Evolutionary conservation across 2,113 vertebrate genomes (phyloP).

Genomic region (Chloebia gouldiae): DNA sequence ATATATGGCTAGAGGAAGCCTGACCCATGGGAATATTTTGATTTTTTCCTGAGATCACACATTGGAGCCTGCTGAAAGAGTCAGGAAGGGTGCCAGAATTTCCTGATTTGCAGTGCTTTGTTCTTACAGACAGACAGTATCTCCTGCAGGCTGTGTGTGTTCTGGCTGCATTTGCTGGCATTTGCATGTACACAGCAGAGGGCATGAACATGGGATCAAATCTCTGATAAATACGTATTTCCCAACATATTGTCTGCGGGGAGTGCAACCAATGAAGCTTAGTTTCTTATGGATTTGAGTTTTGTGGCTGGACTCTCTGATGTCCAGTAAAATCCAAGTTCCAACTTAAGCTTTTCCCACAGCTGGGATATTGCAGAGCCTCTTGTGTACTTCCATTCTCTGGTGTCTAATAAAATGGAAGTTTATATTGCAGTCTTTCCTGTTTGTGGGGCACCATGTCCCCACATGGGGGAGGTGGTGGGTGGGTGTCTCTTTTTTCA

Average conservation of each 20-base stretch:
- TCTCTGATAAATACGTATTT: not conserved
- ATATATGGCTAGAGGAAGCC: not conserved
- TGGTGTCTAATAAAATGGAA: not conserved
- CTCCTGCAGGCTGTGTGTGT: not conserved
- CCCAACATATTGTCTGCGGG: not conserved
- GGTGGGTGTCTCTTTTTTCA: no score
- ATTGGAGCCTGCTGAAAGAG: not conserved
- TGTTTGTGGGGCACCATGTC: not conserved
- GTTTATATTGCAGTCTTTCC: not conserved
- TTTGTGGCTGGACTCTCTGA: not conserved
- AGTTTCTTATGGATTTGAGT: not conserved
- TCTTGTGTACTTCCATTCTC: constrained; percentile 7
- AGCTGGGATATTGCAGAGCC: not conserved
- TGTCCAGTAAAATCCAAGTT: not conserved
- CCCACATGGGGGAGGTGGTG: not conserved
- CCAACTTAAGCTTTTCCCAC: not conserved
- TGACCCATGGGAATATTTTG: constrained; percentile 32
- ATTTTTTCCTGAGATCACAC: constrained; percentile 13
- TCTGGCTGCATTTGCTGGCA: not conserved
- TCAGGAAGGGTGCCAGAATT: not conserved
- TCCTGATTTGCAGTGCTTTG: not conserved
- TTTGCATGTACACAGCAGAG: not conserved
- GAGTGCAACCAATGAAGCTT: not conserved
- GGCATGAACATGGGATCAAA: not conserved
- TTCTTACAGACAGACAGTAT: not conserved